Conservation (phyloP, 2,113 vertebrate genomes). For the Sylvia atricapilla region DNA sequence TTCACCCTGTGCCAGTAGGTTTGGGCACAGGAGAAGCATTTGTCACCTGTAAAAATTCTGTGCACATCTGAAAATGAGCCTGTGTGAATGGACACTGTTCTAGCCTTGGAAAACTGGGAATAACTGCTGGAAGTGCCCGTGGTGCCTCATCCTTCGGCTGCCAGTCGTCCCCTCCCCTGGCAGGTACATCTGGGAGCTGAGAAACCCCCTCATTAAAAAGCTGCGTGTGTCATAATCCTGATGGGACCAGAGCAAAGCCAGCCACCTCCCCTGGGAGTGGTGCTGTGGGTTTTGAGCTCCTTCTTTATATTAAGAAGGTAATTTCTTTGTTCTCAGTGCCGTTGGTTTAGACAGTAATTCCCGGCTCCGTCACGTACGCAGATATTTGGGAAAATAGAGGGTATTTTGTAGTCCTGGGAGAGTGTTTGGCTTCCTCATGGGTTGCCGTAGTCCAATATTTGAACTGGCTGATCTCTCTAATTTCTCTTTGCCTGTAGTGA, state of each 20-base stretch:
- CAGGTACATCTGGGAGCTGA: neutral
- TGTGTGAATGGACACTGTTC: neutral
- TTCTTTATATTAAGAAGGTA: neutral
- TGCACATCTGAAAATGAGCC: accelerated
- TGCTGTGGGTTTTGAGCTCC: neutral
- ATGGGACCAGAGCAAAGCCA: neutral
- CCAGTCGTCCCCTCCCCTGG: neutral
- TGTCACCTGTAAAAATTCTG: accelerated
- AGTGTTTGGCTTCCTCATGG: neutral
- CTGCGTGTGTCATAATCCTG: neutral
- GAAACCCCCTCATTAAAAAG: conserved; percentile 23
- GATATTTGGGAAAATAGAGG: neutral
- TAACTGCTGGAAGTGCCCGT: neutral
- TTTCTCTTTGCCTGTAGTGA: neutral
- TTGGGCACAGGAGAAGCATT: accelerated
- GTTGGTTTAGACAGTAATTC: neutral
- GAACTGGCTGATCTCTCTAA: neutral
- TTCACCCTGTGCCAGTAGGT: accelerated
- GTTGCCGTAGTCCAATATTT: neutral
- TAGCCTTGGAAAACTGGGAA: neutral
- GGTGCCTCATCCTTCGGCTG: neutral
- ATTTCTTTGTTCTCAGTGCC: neutral
- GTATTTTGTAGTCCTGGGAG: neutral
- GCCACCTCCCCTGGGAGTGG: neutral
- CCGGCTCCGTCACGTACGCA: neutral